phyloP scores from a whole-genome alignment of 30 jellyfish, hydroid and myxozoan species.

The Mastigias papua region DNA sequence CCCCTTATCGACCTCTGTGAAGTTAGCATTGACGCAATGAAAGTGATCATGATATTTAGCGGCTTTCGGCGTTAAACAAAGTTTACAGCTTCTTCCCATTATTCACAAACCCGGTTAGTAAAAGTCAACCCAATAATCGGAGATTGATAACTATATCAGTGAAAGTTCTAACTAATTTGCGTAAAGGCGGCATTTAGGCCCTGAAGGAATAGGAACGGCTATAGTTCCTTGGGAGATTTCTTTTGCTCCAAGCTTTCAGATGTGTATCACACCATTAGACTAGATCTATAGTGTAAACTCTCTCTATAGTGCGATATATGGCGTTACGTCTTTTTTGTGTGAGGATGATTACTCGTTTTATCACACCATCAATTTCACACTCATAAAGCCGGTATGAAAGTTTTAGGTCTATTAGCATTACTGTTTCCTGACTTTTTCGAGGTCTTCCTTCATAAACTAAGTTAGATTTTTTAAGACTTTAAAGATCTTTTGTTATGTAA shows the following conservation, averaged over 20 bases:
- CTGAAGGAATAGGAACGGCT: not conserved
- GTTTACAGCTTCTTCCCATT: too few species aligned
- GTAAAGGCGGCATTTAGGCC: not conserved
- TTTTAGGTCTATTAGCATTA: not conserved
- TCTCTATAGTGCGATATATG: not conserved
- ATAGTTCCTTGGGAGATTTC: not conserved
- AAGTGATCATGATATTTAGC: not conserved
- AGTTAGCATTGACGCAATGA: not conserved
- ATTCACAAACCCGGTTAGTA: too few species aligned
- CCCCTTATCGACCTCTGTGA: not conserved
- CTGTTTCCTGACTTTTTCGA: not conserved
- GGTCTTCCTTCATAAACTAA: too few species aligned
- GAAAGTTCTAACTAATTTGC: too few species aligned
- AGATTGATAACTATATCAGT: too few species aligned
- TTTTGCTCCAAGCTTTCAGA: not conserved
- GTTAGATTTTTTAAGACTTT: too few species aligned
- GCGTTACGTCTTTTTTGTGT: not conserved
- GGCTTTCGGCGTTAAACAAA: not conserved
- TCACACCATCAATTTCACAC: not conserved
- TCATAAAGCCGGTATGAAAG: not conserved
- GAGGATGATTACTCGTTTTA: not conserved
- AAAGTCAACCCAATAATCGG: too few species aligned
- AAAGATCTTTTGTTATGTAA: too few species aligned
- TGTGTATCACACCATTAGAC: not conserved
- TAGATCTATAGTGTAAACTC: too few species aligned